phyloP scores from a whole-genome alignment of 1,140 invertebrate genomes.

The Fopius arisanus region DNA sequence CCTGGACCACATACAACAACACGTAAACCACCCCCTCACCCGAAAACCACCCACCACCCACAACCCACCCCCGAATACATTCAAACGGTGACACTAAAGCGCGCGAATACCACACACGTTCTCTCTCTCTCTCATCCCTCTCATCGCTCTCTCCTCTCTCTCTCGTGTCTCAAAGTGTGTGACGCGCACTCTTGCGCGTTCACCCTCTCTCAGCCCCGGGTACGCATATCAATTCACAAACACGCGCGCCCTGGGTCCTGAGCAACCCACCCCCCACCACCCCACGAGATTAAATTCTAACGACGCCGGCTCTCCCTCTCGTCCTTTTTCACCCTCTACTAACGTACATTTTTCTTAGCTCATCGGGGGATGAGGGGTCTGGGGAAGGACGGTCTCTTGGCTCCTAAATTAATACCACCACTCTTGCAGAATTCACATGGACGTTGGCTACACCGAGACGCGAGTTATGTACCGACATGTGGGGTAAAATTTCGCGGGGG shows the following conservation, averaged over 20 bases:
- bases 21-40: neutral
- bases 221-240: slow-evolving; percentile 37
- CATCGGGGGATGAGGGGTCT: slow-evolving; percentile 32
- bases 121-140: slow-evolving; percentile 8
- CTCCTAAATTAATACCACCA: slow-evolving; percentile 59
- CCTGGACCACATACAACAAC: slow-evolving; percentile 14
- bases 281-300: slow-evolving; percentile 62
- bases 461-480: slow-evolving; percentile 25
- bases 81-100: slow-evolving; percentile 10
- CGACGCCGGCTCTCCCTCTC: slow-evolving; percentile 34
- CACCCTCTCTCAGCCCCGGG: neutral
- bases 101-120: neutral
- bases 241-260: slow-evolving; percentile 32
- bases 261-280: no score
- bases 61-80: neutral
- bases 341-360: slow-evolving; percentile 59
- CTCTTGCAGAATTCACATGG: slow-evolving; percentile 29
- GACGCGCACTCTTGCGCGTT: slow-evolving; percentile 39
- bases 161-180: slow-evolving; percentile 42
- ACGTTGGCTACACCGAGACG: slow-evolving; percentile 7
- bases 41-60: no score
- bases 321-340: neutral
- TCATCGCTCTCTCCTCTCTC: neutral
- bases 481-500: slow-evolving; percentile 17
- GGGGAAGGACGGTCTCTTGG: slow-evolving; percentile 43